Evolutionary conservation across 2,888 invertebrate species (phyloP), one percentile per base, ranked within the genome.

Genomic region (Uropetala carovei): DNA sequence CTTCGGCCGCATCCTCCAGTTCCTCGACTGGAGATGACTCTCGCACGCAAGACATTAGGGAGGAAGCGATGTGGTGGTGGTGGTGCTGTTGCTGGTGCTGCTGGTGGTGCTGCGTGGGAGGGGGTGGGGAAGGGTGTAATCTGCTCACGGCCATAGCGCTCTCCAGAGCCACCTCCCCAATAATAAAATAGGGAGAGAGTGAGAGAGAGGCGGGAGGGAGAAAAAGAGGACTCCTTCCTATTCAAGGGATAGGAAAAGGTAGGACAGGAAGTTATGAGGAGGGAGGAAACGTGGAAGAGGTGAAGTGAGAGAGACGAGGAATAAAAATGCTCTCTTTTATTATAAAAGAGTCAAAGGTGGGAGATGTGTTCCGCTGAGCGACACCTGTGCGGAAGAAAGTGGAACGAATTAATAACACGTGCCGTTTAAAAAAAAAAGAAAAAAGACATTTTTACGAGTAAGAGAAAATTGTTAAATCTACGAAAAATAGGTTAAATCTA

Each of bases 31-130:
- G 97, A 93, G 96, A 96, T 57, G 96, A 96, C 94, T 96, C 96
- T 89, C 96, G 95, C 93, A 96, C 96, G 94, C 96, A 96, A 92
- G 96, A 97, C 97, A 97, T 97, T 30, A 89, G 43, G 30, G 89
- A 43, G 43, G 89, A 89, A 7, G 89, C 89, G 22, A 89, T 89
- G 89, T 89, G 89, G 22, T 85, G 85, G 89, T 89, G 89, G 56
- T 64, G 64, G 64, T 68, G 22, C 60, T 89, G 89, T n/a, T n/a
- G n/a, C n/a, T n/a, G n/a, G n/a, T n/a, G 56, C 43, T 83, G 83
- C 11, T 83, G 83, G 0, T 64, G 89, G 64, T 27, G 59, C 85
- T 86, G 85, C n/a, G 16, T n/a, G 22, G n/a, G 86, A 22, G 86
- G 59, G 64, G 89, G 89, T 9, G 89, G 89, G 27, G 89, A 30